These are phyloP conservation scores for Lepidocolaptes lacrymiger DNA, from an alignment of 2,797 vertebrate species.

Conservation along the genomic window DNA sequence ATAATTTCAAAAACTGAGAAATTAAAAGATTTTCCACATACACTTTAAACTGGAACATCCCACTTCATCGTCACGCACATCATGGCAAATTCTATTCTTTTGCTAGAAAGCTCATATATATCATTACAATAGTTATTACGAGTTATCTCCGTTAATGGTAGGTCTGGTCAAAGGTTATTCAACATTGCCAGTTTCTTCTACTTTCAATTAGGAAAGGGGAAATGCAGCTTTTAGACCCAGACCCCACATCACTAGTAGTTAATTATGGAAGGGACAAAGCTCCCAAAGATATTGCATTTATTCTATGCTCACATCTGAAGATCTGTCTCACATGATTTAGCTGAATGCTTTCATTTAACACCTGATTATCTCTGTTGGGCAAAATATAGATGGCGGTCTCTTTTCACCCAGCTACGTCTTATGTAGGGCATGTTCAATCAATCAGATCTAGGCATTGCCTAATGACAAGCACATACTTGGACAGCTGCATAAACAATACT, in stretches of 20 bases:
- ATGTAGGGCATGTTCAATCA: neutral
- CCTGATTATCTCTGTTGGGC: neutral
- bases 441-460: neutral
- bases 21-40: neutral
- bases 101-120: neutral
- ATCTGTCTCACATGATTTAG: neutral
- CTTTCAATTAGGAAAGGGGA: neutral
- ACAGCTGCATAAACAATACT: neutral
- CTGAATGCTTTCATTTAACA: neutral
- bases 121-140: neutral
- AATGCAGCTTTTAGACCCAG: neutral
- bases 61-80: rapidly evolving
- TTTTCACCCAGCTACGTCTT: neutral
- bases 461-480: neutral
- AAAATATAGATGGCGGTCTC: neutral
- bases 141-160: neutral
- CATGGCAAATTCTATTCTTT: neutral
- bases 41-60: neutral
- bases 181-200: neutral
- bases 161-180: neutral
- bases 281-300: neutral
- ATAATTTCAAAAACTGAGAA: neutral
- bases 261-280: neutral
- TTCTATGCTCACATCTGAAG: neutral
- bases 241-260: neutral